phyloP scores from a whole-genome alignment of 1,140 invertebrate genomes.

The Diorhabda carinulata region DNA sequence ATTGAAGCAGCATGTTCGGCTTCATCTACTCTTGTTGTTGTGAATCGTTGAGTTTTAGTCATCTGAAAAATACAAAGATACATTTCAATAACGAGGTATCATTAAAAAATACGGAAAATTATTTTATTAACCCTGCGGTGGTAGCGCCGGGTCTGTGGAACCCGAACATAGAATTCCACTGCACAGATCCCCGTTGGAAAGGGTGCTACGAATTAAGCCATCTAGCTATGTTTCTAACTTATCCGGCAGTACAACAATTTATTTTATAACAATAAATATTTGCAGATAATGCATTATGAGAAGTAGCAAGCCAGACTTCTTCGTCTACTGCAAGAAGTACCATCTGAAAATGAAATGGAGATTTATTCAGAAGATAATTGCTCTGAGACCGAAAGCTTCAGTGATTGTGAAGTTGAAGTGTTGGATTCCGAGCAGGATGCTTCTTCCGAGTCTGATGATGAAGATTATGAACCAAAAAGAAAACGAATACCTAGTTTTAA shows the following conservation, averaged over 20 bases:
- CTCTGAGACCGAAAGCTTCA: not conserved
- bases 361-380: not conserved
- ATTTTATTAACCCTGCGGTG: not conserved
- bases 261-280: not conserved
- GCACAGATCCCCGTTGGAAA: not conserved
- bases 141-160: not conserved
- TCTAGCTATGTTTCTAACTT: not conserved
- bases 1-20: constrained; percentile 46
- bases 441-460: not conserved
- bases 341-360: not conserved
- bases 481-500: no score
- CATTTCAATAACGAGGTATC: not conserved
- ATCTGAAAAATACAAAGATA: constrained; percentile 15
- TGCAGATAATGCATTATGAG: not conserved
- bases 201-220: not conserved
- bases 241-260: not conserved
- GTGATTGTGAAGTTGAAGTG: not conserved
- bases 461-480: no score
- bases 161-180: not conserved
- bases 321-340: not conserved
- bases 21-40: constrained; percentile 49
- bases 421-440: not conserved
- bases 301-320: not conserved
- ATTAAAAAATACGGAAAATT: not conserved
- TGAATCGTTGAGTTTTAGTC: constrained; percentile 45